A percentile compares a stretch with the other conserved stretches of the same genome.
These are phyloP conservation scores for Cepaea hortensis DNA, from an alignment of 2,888 invertebrate genomes.

Conservation along the genomic window DNA sequence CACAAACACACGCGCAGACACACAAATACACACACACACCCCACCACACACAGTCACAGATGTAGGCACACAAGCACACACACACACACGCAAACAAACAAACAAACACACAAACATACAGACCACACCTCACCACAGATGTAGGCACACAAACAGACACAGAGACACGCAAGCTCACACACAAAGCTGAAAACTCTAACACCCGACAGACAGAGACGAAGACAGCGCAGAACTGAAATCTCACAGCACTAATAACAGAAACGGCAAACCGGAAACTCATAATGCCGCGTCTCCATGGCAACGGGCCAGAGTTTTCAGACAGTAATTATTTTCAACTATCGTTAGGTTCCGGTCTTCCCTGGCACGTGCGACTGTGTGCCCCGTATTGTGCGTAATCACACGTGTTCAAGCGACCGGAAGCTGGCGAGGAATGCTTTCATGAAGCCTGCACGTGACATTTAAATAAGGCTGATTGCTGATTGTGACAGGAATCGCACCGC, in stretches of 20 bases:
- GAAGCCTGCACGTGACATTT: neutral
- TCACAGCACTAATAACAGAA: neutral
- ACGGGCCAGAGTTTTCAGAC: neutral
- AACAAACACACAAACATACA: too few species aligned
- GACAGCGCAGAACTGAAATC: too few species aligned
- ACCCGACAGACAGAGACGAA: neutral
- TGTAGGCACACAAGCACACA: too few species aligned
- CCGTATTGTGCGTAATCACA: slow-evolving; percentile 19
- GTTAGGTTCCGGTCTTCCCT: neutral
- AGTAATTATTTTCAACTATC: slow-evolving; percentile 12
- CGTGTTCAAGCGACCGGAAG: slow-evolving; percentile 30
- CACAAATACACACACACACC: too few species aligned
- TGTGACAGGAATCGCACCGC: slow-evolving; percentile 14
- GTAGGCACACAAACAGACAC: too few species aligned
- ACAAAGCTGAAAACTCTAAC: too few species aligned
- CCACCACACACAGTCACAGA: too few species aligned
- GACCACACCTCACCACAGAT: too few species aligned
- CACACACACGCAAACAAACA: too few species aligned
- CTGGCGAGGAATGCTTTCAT: neutral
- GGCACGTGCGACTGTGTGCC: neutral
- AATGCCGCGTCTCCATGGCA: slow-evolving; percentile 13
- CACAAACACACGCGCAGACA: too few species aligned
- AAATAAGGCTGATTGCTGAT: slow-evolving; percentile 20
- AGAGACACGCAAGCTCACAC: too few species aligned
- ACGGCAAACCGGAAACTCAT: neutral